These are phyloP conservation scores for Mantis religiosa DNA, from an alignment of 2,888 invertebrate species.

Conservation along the genomic window DNA sequence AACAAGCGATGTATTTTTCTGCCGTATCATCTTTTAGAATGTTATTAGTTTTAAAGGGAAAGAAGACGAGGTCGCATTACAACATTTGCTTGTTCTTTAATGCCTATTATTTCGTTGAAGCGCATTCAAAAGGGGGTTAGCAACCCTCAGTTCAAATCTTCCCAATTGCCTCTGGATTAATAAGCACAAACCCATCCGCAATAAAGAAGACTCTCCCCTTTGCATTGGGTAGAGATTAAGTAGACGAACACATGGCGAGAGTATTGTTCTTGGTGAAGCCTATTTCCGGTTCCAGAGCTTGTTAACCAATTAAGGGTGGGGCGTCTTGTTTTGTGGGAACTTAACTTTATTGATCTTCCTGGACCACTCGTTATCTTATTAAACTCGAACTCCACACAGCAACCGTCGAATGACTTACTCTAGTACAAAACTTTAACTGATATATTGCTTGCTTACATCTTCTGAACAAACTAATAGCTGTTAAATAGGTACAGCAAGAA, in stretches of 20 bases:
- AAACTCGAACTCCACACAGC: not conserved
- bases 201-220: not conserved
- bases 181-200: not conserved
- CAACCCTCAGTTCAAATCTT: not conserved
- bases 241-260: not conserved
- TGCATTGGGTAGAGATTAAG: not conserved
- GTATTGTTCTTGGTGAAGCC: not conserved
- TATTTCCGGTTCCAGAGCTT: not conserved
- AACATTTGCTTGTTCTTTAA: too few relatives aligned
- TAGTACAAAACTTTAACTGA: not conserved
- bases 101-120: too few relatives aligned
- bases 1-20: too few relatives aligned
- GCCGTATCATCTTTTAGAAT: too few relatives aligned
- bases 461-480: too few relatives aligned
- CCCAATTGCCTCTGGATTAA: not conserved
- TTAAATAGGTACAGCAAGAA: too few relatives aligned
- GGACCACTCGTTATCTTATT: not conserved
- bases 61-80: too few relatives aligned
- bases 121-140: not conserved
- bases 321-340: not conserved
- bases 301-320: not conserved
- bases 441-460: too few relatives aligned
- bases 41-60: too few relatives aligned
- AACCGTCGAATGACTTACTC: not conserved
- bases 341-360: not conserved